Percentiles rank a stretch among this genome's conserved stretches.
Evolutionary conservation across 2,888 invertebrate genomes (phyloP).

Genomic region (Hirudinaria manillensis): DNA sequence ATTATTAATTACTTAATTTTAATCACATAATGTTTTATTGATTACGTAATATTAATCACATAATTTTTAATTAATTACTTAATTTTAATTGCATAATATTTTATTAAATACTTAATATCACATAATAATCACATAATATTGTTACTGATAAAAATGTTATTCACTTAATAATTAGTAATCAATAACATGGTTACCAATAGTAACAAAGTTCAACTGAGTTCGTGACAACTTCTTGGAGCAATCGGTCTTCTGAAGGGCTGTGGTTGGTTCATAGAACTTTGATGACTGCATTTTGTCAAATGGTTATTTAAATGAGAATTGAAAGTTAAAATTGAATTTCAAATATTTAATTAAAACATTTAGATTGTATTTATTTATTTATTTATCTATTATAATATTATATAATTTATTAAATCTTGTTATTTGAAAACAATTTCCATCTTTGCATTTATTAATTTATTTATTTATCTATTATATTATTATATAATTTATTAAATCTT

Average conservation of each 20-base stretch:
- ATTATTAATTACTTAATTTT: too few relatives aligned
- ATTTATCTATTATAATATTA: too few relatives aligned
- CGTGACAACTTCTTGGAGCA: not conserved
- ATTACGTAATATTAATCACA: too few relatives aligned
- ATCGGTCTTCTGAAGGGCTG: not conserved
- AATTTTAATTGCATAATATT: not conserved
- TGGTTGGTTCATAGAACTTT: not conserved
- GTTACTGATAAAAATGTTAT: not conserved
- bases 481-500: too few relatives aligned
- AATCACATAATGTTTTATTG: too few relatives aligned
- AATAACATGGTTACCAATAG: not conserved
- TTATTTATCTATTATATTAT: too few relatives aligned
- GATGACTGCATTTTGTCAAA: not conserved
- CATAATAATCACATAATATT: not conserved
- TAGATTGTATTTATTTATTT: not conserved
- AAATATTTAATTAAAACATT: not conserved
- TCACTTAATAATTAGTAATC: not conserved
- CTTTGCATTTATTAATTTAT: not conserved
- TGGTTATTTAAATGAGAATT: not conserved
- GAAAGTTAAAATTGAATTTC: not conserved
- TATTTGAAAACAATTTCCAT: too few relatives aligned
- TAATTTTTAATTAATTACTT: too few relatives aligned
- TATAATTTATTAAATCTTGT: too few relatives aligned
- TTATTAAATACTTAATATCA: not conserved
- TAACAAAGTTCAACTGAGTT: not conserved